Conservation (phyloP, 2,113 vertebrate species). For the Empidonax traillii region DNA sequence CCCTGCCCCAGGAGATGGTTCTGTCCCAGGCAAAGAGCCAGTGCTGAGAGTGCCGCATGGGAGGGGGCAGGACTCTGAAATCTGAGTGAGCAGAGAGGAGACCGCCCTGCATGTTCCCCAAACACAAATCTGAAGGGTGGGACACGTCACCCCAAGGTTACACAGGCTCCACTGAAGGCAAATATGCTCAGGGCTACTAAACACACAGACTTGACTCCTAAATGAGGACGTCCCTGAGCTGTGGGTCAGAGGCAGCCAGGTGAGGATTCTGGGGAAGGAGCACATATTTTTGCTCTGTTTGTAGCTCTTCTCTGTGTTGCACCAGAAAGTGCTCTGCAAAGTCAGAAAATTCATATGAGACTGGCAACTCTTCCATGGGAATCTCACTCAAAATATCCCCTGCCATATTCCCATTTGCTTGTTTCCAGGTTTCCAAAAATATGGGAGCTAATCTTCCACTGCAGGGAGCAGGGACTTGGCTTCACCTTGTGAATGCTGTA, state of each 20-base stretch:
- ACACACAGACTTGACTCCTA: background rate
- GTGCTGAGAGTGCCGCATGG: background rate
- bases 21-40: background rate
- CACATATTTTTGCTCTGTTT: background rate
- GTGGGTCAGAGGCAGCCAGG: background rate
- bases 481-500: background rate
- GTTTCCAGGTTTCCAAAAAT: background rate
- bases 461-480: background rate
- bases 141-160: background rate
- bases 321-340: background rate
- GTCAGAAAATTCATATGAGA: background rate
- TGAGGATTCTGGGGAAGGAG: background rate
- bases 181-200: background rate
- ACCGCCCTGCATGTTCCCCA: background rate
- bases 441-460: background rate
- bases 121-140: background rate
- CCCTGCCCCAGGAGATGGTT: background rate
- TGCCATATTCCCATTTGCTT: background rate
- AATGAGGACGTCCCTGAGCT: background rate
- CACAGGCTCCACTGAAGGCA: background rate
- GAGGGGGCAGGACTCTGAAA: accelerated
- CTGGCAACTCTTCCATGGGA: background rate
- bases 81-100: background rate
- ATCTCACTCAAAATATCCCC: background rate
- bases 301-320: background rate